Evolutionary conservation across 2,888 invertebrate genomes (phyloP).

Genomic region (Schrankia costaestrigalis): DNA sequence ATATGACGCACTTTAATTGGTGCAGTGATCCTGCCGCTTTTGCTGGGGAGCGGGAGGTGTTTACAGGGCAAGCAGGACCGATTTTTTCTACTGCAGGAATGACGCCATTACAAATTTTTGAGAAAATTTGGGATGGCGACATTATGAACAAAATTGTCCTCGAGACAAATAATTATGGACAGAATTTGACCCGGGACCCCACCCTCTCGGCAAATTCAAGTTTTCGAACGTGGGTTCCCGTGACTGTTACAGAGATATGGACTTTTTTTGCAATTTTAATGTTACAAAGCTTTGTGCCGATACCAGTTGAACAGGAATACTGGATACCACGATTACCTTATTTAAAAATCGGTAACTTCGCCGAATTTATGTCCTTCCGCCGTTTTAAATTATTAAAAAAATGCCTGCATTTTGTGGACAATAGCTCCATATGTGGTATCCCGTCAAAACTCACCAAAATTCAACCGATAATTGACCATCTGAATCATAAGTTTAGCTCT

Average conservation of each 20-base stretch:
- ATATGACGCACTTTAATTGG: not conserved
- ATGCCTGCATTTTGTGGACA: conserved; percentile 6
- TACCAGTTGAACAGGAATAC: conserved; percentile 4
- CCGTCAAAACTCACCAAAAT: not conserved
- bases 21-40: not conserved
- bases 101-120: conserved; percentile 1
- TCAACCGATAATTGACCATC: conserved; percentile 1
- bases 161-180: not conserved
- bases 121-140: not conserved
- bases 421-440: not conserved
- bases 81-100: not conserved
- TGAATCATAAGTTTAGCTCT: conserved; percentile 6
- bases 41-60: not conserved
- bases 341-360: conserved; percentile 2
- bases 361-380: conserved; percentile 2
- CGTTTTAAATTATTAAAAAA: conserved; percentile 1
- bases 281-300: no score
- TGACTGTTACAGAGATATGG: conserved; percentile 1
- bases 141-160: not conserved
- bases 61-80: not conserved
- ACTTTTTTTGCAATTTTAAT: no score
- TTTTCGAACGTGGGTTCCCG: not conserved
- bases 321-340: conserved; percentile 5
- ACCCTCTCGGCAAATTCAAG: not conserved
- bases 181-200: not conserved